Conservation (phyloP, 1,140 invertebrate species). For the Apolygus lucorum region DNA sequence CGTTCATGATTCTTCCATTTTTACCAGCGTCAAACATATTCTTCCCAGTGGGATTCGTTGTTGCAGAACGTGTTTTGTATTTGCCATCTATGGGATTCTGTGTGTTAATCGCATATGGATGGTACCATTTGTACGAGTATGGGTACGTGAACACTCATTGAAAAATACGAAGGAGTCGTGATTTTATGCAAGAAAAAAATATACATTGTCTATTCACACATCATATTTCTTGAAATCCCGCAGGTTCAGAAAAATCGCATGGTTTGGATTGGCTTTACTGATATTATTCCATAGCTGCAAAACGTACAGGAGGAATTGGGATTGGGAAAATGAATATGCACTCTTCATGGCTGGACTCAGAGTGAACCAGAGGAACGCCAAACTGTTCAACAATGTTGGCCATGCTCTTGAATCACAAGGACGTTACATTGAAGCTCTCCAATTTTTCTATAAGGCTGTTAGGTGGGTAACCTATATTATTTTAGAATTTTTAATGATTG, state of each 20-base stretch:
- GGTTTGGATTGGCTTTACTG: slow-evolving; percentile 52
- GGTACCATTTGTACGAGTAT: slow-evolving; percentile 45
- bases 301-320: slow-evolving; percentile 76
- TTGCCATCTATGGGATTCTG: slow-evolving; percentile 97
- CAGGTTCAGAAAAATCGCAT: slow-evolving; percentile 39
- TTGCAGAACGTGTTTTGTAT: slow-evolving; percentile 91
- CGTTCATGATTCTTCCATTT: slow-evolving; percentile 82
- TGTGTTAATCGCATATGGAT: slow-evolving; percentile 78
- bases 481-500: neutral
- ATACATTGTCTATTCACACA: too few species aligned
- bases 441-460: slow-evolving; percentile 87
- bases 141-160: too few species aligned
- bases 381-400: slow-evolving; percentile 94
- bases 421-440: slow-evolving; percentile 72
- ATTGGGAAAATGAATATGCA: slow-evolving; percentile 87
- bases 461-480: slow-evolving; percentile 44
- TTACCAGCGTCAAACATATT: slow-evolving; percentile 94
- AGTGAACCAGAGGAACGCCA: slow-evolving; percentile 87
- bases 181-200: too few species aligned
- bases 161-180: too few species aligned
- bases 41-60: slow-evolving; percentile 94
- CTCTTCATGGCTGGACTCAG: slow-evolving; percentile 86
- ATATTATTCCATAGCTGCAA: slow-evolving; percentile 69
- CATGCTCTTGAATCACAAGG: slow-evolving; percentile 84
- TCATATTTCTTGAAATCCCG: slow-evolving; percentile 11